Conservation (phyloP, 1,140 invertebrate genomes). For the Acyrthosiphon pisum region DNA sequence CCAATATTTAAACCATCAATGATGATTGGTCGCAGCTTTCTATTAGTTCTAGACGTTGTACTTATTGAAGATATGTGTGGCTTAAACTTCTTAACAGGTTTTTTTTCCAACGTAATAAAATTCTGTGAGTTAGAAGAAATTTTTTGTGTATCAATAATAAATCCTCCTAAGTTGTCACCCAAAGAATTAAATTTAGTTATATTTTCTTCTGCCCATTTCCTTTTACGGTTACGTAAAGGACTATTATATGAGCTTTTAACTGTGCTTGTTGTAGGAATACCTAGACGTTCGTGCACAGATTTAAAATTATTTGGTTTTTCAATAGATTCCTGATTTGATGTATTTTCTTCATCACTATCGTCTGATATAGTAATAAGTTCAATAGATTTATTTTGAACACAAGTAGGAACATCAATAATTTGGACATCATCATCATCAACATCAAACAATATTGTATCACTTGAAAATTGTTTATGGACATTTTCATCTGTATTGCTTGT, state of each 20-base stretch:
- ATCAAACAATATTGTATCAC: neutral
- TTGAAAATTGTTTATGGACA: neutral
- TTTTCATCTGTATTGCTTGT: neutral
- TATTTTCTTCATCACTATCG: constrained; percentile 14
- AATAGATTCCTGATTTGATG: neutral
- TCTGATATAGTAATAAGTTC: constrained; percentile 11
- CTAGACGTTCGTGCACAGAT: neutral
- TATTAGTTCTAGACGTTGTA: neutral
- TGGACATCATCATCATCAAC: constrained; percentile 10
- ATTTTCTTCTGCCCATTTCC: neutral
- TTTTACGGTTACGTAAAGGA: neutral
- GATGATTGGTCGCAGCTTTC: constrained; percentile 16
- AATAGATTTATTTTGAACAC: neutral
- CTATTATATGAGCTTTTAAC: neutral
- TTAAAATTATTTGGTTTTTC: neutral
- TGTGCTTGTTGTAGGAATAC: too few species aligned
- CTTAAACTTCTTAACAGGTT: neutral
- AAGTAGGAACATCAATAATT: neutral
- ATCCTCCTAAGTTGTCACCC: neutral
- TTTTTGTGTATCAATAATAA: constrained; percentile 23
- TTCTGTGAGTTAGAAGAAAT: neutral
- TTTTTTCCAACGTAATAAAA: neutral
- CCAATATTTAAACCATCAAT: constrained; percentile 54
- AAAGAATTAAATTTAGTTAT: too few species aligned
- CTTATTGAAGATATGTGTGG: neutral